These are phyloP conservation scores for Eupleurogrammus muticus DNA, from an alignment of 2,797 vertebrate species.

Conservation along the genomic window DNA sequence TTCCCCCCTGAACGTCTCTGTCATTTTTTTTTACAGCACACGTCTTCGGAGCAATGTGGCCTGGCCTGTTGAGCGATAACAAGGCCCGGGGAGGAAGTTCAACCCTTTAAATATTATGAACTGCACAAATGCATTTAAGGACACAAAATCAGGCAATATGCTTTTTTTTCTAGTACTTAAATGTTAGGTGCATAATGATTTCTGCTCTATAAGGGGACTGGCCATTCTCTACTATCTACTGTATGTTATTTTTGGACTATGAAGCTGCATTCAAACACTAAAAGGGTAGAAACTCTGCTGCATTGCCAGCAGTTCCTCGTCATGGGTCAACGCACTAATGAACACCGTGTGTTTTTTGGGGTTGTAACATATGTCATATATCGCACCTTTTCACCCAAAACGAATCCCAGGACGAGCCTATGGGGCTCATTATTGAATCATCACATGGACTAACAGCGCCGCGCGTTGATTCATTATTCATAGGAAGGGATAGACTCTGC, in stretches of 20 bases:
- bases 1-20: constrained; percentile 15
- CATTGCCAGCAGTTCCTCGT: constrained; percentile 34
- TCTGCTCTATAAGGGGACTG: too few relatives aligned
- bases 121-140: too few relatives aligned
- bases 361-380: constrained; percentile 45
- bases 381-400: constrained; percentile 13
- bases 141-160: too few relatives aligned
- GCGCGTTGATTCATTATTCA: constrained; percentile 50
- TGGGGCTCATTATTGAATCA: constrained; percentile 49
- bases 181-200: too few relatives aligned
- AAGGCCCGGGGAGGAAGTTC: constrained; percentile 27
- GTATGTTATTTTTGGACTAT: neutral
- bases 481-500: constrained; percentile 19
- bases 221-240: too few relatives aligned
- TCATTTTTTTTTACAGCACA: constrained; percentile 54
- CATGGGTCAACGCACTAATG: constrained; percentile 35
- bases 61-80: constrained; percentile 47
- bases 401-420: constrained; percentile 16
- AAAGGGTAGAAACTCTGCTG: neutral
- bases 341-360: constrained; percentile 27
- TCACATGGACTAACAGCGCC: constrained; percentile 44
- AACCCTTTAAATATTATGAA: too few relatives aligned
- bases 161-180: too few relatives aligned
- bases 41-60: constrained; percentile 17
- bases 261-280: constrained; percentile 1